phyloP scores from a whole-genome alignment of 1,140 invertebrate species.

The Orchestia grillus region DNA sequence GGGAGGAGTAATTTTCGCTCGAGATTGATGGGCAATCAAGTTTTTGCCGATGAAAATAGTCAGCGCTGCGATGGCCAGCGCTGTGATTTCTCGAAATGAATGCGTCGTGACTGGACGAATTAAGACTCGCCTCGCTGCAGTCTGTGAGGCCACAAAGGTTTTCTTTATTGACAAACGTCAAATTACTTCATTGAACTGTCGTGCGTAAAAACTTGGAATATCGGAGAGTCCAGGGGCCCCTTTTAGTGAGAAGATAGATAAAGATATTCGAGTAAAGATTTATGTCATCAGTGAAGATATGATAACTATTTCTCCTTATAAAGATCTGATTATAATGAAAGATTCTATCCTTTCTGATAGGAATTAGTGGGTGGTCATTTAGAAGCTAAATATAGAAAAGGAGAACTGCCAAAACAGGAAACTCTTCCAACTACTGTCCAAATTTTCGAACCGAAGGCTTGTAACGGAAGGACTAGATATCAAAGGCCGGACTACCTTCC shows the following conservation, averaged over 20 bases:
- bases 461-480: no score
- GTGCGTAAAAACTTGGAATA: not conserved
- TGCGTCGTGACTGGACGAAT: not conserved
- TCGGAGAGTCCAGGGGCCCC: not conserved
- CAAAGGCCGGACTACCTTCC: no score
- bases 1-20: not conserved
- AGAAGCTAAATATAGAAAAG: no score
- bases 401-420: no score
- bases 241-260: not conserved
- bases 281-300: not conserved
- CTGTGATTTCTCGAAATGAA: not conserved
- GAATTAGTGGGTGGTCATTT: not conserved
- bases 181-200: not conserved
- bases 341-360: not conserved
- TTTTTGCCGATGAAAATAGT: not conserved
- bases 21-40: not conserved
- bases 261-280: not conserved
- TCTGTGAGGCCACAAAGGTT: not conserved
- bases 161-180: not conserved
- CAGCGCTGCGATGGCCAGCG: no score
- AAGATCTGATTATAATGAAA: not conserved
- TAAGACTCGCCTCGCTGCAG: not conserved
- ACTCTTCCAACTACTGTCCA: no score
- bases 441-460: no score
- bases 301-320: not conserved